A percentile compares a stretch with the other conserved stretches of the same genome.
Evolutionary conservation across 2,797 vertebrate genomes (phyloP).

Genomic region (Lepilemur ruficaudatus): DNA sequence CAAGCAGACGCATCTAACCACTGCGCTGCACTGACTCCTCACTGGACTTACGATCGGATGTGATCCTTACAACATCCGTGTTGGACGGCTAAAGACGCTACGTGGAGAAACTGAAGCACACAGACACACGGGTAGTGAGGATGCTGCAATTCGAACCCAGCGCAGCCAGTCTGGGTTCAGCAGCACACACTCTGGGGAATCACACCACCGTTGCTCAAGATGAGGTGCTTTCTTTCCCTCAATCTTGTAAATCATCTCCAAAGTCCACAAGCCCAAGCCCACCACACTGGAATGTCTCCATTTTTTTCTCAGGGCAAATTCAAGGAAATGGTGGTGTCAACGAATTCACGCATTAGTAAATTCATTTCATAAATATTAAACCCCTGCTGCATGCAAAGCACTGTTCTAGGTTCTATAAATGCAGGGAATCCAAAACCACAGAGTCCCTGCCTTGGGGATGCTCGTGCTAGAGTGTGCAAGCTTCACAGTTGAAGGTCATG

Average conservation of each 20-base stretch:
- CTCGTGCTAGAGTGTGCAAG: not conserved
- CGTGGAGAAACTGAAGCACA: not conserved
- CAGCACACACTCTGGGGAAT: not conserved
- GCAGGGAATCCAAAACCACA: not conserved
- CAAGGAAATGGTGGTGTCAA: not conserved
- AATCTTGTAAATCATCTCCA: not conserved
- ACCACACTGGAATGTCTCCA: not conserved
- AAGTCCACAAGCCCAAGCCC: not conserved
- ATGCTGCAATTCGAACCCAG: not conserved
- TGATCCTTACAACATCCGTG: not conserved
- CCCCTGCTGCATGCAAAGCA: not conserved
- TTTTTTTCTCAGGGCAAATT: not conserved
- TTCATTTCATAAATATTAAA: not conserved
- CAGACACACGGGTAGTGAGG: not conserved
- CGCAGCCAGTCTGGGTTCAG: not conserved
- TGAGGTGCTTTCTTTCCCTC: not conserved
- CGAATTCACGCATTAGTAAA: not conserved
- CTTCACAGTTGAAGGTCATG: not conserved
- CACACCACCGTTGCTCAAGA: not conserved
- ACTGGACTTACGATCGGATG: not conserved
- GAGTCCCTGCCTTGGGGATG: not conserved
- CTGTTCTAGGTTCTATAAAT: not conserved
- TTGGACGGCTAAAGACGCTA: too few species aligned
- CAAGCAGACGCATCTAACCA: not conserved
- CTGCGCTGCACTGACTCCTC: accelerated